Evolutionary conservation across 2,797 vertebrate genomes (phyloP), one percentile per base, ranked within the genome.

Genomic region (Orientallactaga sibirica): DNA sequence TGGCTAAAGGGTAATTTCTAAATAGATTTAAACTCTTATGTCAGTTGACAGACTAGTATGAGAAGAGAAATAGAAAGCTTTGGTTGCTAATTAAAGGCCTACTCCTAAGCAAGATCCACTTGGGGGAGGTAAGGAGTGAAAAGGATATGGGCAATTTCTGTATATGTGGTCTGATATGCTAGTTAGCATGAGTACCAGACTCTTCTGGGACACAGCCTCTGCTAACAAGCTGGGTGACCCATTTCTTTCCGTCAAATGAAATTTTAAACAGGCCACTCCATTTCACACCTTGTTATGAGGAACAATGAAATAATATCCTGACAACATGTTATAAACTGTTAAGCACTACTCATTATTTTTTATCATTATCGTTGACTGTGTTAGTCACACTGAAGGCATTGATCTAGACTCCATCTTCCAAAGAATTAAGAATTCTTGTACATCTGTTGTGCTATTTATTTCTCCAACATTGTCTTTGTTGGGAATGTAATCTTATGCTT

Each of bases 71-170:
- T 85, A 86, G 66, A 88, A 91, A 33, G 22, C 19, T 90, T 80
- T 74, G 25, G n/a, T 91, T 91, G 61, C 68, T 92, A 85, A 78
- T 76, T 92, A 80, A 78, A 91, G 81, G 66, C 20, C 75, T 94
- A 24, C 64, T 91, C 68, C 20, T 22, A 87, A 92, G 52, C 48
- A 84, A 68, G 20, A 16, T 88, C 92, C n/a, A 64, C 29, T 74
- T 87, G 41, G 73, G 80, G 61, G 12, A 74, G 43, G n/a, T 70
- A 68, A 84, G 33, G 29, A 55, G 78, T 25, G 77, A 41, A 68
- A 90, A 89, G 24, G 20, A 89, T 86, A 74, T 76, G 85, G 58
- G 62, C 27, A 11, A 5, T n/a, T 24, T 83, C 29, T 74, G 11
- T 2, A 27, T 43, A 3, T 8, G 37, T 2, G 25, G 52, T n/a